phyloP scores from a whole-genome alignment of 2,797 vertebrate species.

The Fistularia commersonii region DNA sequence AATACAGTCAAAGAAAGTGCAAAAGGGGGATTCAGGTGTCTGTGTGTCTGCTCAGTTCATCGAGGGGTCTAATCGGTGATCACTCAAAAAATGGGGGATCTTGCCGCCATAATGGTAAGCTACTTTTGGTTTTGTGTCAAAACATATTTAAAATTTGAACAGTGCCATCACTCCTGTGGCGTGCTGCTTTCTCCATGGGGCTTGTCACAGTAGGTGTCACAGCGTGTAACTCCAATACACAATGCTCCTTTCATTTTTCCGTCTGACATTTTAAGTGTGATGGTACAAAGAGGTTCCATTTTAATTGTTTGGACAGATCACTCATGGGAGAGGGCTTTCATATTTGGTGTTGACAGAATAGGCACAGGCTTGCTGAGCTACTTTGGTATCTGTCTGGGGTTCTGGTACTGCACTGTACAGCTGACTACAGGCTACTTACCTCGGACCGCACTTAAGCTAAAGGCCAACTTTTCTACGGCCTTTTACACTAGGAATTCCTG shows the following conservation, averaged over 20 bases:
- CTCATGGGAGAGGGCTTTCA: slow-evolving; percentile 72
- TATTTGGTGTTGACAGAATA: slow-evolving; percentile 77
- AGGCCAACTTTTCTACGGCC: slow-evolving; percentile 34
- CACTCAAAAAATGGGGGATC: slow-evolving; percentile 60
- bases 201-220: slow-evolving; percentile 66
- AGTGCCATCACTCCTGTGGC: slow-evolving; percentile 61
- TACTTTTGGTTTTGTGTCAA: slow-evolving; percentile 78
- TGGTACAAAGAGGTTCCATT: slow-evolving; percentile 72
- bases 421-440: slow-evolving; percentile 44
- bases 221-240: slow-evolving; percentile 53
- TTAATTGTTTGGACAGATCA: slow-evolving; percentile 81
- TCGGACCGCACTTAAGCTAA: slow-evolving; percentile 35
- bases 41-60: slow-evolving; percentile 67
- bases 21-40: slow-evolving; percentile 72
- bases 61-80: slow-evolving; percentile 70
- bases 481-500: slow-evolving; percentile 9
- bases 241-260: slow-evolving; percentile 68
- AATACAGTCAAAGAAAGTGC: slow-evolving; percentile 59
- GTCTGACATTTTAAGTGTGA: slow-evolving; percentile 74
- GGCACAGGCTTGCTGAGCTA: slow-evolving; percentile 64
- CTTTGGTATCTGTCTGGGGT: slow-evolving; percentile 52
- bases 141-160: slow-evolving; percentile 81
- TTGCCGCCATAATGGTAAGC: slow-evolving; percentile 66
- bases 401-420: slow-evolving; percentile 33
- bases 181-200: slow-evolving; percentile 59